Evolutionary conservation across 1,140 invertebrate species (phyloP).

Genomic region (Drosophila ambigua): DNA sequence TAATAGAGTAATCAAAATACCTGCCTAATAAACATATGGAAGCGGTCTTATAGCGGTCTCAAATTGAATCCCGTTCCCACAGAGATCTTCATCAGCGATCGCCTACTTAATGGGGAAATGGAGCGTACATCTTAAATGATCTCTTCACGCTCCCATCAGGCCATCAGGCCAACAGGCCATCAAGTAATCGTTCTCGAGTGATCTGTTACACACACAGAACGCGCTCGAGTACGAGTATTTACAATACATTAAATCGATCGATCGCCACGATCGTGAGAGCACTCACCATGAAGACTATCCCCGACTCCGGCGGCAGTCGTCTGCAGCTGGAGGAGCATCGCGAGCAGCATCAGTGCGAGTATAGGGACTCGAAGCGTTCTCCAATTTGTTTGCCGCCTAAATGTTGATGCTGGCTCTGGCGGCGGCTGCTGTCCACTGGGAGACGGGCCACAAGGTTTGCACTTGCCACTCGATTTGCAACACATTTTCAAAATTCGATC

Average conservation of each 20-base stretch:
- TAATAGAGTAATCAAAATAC: constrained; percentile 19
- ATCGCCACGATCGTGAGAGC: not conserved
- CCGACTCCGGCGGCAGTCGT: constrained; percentile 23
- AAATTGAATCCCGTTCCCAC: too few species aligned
- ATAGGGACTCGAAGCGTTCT: constrained; percentile 13
- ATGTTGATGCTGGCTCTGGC: constrained; percentile 26
- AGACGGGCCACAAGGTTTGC: constrained; percentile 61
- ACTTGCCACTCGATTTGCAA: constrained; percentile 71
- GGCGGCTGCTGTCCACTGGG: constrained; percentile 46
- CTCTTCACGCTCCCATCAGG: constrained; percentile 6
- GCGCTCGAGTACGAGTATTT: not conserved
- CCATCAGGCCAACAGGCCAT: not conserved
- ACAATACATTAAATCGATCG: constrained; percentile 11
- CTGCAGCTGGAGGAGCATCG: constrained; percentile 49
- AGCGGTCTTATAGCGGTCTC: too few species aligned
- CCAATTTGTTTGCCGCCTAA: constrained; percentile 7
- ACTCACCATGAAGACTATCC: constrained; percentile 64
- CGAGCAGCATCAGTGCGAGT: constrained; percentile 41
- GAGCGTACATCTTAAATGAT: not conserved
- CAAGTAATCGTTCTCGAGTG: constrained; percentile 1
- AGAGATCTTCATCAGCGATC: too few species aligned
- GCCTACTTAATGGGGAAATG: too few species aligned
- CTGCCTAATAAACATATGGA: not conserved
- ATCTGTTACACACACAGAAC: not conserved
- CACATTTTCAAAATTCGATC: constrained; percentile 72